Evolutionary conservation across 2,888 invertebrate genomes (phyloP).

Genomic region (Pyralis farinalis): DNA sequence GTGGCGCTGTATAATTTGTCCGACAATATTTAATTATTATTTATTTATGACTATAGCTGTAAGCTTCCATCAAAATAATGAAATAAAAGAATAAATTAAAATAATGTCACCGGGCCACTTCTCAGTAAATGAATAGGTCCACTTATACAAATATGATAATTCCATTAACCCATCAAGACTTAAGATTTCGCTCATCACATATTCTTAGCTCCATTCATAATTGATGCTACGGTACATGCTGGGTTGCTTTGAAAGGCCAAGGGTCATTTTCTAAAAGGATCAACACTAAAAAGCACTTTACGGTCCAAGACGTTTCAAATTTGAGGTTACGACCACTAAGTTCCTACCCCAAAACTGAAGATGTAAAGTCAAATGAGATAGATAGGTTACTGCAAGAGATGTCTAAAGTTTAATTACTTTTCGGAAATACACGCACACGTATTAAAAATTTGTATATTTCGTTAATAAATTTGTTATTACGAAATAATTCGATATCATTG

Average conservation of each 20-base stretch:
- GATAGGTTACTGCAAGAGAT: too few relatives aligned
- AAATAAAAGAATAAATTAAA: too few relatives aligned
- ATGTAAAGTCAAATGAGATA: too few relatives aligned
- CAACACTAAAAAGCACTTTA: slow-evolving; percentile 12
- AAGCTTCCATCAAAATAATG: too few relatives aligned
- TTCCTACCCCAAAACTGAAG: slow-evolving; percentile 1
- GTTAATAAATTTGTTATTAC: too few relatives aligned
- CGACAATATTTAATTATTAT: too few relatives aligned
- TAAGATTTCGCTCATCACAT: background rate
- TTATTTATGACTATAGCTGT: too few relatives aligned
- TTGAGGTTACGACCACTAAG: slow-evolving; percentile 12
- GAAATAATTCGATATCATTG: too few relatives aligned
- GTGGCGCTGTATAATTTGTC: too few relatives aligned
- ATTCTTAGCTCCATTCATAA: background rate
- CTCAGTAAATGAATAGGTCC: background rate
- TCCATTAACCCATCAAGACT: background rate
- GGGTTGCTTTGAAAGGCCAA: background rate
- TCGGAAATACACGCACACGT: too few relatives aligned
- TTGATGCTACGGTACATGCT: background rate
- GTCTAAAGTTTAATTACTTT: too few relatives aligned
- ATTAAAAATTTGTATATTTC: too few relatives aligned
- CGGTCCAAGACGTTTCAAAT: slow-evolving; percentile 3
- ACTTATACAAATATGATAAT: background rate
- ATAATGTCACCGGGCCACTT: background rate
- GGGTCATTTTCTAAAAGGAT: slow-evolving; percentile 11